phyloP scores from a whole-genome alignment of 2,888 invertebrate species.

The Brachycybe producta region DNA sequence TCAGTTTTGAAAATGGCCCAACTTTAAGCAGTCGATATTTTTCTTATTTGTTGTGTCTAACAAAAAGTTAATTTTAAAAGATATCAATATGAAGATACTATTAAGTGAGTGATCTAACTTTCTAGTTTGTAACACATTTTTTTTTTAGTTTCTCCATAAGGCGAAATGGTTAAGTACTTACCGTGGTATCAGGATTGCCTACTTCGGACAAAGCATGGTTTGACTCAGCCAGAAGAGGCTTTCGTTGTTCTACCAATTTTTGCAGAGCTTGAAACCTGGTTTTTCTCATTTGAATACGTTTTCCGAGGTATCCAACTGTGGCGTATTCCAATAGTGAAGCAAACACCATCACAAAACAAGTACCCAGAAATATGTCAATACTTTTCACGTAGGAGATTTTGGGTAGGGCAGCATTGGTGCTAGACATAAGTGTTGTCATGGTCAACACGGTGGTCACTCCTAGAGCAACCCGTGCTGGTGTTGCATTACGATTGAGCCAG shows the following conservation, averaged over 20 bases:
- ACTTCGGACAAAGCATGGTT: constrained; percentile 19
- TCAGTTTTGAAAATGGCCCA: no score
- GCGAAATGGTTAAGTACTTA: constrained; percentile 12
- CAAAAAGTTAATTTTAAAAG: no score
- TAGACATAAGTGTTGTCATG: constrained; percentile 95
- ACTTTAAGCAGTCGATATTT: no score
- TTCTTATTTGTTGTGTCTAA: no score
- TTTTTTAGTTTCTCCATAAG: no score
- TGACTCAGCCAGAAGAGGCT: constrained; percentile 38
- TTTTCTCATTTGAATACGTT: constrained; percentile 91
- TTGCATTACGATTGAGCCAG: constrained; percentile 90
- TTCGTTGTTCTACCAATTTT: constrained; percentile 85
- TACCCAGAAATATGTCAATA: constrained; percentile 92
- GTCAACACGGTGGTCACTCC: constrained; percentile 93
- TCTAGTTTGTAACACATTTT: no score
- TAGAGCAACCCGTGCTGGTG: constrained; percentile 82
- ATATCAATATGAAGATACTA: no score
- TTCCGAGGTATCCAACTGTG: constrained; percentile 94
- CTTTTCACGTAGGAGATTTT: constrained; percentile 97
- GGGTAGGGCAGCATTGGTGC: constrained; percentile 89
- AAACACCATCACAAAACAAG: constrained; percentile 98
- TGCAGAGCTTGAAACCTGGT: constrained; percentile 80
- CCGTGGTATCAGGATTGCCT: constrained; percentile 14
- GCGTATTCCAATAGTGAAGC: constrained; percentile 95
- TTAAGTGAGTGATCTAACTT: no score